These are phyloP conservation scores for Hyles euphorbiae DNA, from an alignment of 1,140 invertebrate genomes.

Conservation along the genomic window DNA sequence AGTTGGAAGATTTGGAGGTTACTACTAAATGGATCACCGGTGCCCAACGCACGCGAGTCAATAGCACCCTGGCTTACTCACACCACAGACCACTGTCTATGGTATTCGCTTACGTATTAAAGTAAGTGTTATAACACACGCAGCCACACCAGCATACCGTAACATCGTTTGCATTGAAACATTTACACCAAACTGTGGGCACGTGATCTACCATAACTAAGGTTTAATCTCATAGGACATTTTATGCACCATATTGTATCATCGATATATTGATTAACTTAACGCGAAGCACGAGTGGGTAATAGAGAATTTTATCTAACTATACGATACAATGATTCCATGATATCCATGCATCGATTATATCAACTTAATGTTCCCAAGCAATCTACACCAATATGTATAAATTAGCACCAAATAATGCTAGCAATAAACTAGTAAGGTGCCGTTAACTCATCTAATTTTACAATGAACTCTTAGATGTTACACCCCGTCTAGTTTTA, in stretches of 20 bases:
- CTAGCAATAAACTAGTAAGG: constrained; percentile 48
- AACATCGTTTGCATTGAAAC: background rate
- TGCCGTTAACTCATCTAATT: constrained; percentile 27
- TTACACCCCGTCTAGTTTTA: background rate
- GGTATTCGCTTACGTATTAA: too few species aligned
- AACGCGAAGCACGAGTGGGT: constrained; percentile 27
- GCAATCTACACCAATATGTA: constrained; percentile 18
- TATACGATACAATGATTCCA: constrained; percentile 28
- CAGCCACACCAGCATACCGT: background rate
- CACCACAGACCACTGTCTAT: background rate
- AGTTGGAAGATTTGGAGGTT: too few species aligned
- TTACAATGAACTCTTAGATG: background rate
- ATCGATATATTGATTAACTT: constrained; percentile 30
- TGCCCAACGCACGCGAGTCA: constrained; percentile 9
- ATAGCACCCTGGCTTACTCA: constrained; percentile 30
- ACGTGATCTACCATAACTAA: constrained; percentile 33
- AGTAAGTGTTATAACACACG: background rate
- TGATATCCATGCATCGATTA: too few species aligned
- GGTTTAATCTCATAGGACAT: constrained; percentile 47
- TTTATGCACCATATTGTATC: constrained; percentile 49
- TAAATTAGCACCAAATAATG: constrained; percentile 53
- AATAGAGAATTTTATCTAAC: constrained; percentile 31
- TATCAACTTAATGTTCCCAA: background rate
- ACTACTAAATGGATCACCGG: too few species aligned
- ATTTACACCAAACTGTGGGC: constrained; percentile 7